Evolutionary conservation across 2,113 vertebrate species (phyloP).

Genomic region (Silurus asotus): DNA sequence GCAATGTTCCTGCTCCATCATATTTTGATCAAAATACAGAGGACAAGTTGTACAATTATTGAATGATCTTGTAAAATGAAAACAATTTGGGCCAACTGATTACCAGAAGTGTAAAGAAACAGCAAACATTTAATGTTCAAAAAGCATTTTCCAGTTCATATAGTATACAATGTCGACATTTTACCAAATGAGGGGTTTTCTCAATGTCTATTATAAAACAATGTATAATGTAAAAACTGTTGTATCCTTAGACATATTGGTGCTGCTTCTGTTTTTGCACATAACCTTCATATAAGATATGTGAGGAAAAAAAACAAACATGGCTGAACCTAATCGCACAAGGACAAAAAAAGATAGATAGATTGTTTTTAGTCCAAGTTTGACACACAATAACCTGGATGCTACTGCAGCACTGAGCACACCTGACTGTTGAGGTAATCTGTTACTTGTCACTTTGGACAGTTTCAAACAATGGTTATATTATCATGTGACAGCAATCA

Average conservation of each 20-base stretch:
- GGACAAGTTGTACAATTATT: neutral
- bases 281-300: neutral
- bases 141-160: neutral
- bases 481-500: constrained; percentile 50
- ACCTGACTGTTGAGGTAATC: constrained; percentile 32
- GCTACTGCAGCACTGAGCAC: constrained; percentile 5
- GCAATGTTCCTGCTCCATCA: neutral
- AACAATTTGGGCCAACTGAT: neutral
- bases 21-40: neutral
- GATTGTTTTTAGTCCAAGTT: neutral
- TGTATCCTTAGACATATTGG: too few species aligned
- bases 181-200: neutral
- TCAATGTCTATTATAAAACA: neutral
- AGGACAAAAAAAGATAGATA: neutral
- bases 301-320: neutral
- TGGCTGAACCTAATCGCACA: neutral
- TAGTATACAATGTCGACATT: neutral
- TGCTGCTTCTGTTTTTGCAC: neutral
- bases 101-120: neutral
- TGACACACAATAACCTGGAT: neutral
- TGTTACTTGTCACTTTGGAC: constrained; percentile 33
- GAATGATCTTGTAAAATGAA: neutral
- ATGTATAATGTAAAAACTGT: neutral
- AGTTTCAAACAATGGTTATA: constrained; percentile 46
- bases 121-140: neutral